A percentile compares a stretch with the other conserved stretches of the same genome.
Evolutionary conservation across 2,113 vertebrate genomes (phyloP).

Genomic region (Trogon surrucura): DNA sequence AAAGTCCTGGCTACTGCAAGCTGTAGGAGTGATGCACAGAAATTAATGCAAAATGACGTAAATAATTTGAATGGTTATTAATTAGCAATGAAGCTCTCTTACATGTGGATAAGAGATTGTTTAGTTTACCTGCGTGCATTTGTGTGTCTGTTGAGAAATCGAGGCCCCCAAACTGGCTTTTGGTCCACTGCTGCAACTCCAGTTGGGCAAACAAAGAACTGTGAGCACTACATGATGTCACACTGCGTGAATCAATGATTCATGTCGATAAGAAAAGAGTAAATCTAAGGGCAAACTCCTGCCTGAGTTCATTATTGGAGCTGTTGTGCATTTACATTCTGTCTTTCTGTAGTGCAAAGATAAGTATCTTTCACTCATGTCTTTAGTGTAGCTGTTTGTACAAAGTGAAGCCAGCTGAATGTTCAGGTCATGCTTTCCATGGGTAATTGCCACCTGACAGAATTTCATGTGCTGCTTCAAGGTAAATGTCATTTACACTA

Average conservation of each 20-base stretch:
- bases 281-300: not conserved
- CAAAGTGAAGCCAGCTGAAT: not conserved
- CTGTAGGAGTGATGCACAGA: not conserved
- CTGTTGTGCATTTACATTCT: not conserved
- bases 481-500: not conserved
- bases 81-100: not conserved
- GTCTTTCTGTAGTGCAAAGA: not conserved
- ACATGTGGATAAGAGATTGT: not conserved
- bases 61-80: not conserved
- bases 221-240: rapidly evolving
- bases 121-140: not conserved
- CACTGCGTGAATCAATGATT: not conserved
- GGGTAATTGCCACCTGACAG: not conserved
- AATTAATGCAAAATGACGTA: not conserved
- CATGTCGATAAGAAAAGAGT: not conserved
- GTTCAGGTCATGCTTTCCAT: not conserved
- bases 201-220: not conserved
- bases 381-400: not conserved
- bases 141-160: not conserved
- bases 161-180: not conserved
- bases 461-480: not conserved
- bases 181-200: not conserved
- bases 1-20: not conserved
- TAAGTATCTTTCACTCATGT: not conserved
- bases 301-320: not conserved